Evolutionary conservation across 2,113 vertebrate species (phyloP), one percentile per base, ranked within the genome.

Genomic region (Oncorhynchus tshawytscha): DNA sequence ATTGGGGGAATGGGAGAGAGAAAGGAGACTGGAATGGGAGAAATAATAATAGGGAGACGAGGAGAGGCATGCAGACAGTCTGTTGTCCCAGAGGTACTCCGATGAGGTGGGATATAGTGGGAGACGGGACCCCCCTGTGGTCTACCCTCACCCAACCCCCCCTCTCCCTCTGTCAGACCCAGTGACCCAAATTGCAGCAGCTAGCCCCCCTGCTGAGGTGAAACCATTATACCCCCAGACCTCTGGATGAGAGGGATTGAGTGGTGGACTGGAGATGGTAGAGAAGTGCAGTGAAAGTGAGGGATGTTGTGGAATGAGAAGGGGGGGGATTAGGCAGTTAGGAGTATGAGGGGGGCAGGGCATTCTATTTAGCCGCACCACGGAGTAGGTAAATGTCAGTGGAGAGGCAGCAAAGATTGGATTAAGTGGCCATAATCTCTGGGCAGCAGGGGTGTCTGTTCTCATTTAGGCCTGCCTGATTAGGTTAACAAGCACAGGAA

Each of bases 361-460:
- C 0, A 8, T 54, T 18, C 51, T 54, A 54, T 54, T 64, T 25
- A 66, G 45, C 81, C 73, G 62, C 15, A 67, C 71, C 73, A 77
- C 6, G 66, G 2, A 5, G 24, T 31, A 20, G 67, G 73, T 71
- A 84, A 76, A 71, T 67, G 69, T 85, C 78, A 86, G 74, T 74
- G 73, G 74, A 66, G 60, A 29, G 69, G n/a, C 65, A 68, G 15
- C 24, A 70, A 72, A 60, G 68, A 85, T 78, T 45, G 27, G 78
- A 81, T 80, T 81, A 87, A 80, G 76, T 79, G 67, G 72, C 73
- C 62, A 13, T 73, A 67, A 74, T 60, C 82, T 60, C n/a, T 15
- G 79, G 78, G 71, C 73, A 71, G 51, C 71, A 29, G 66, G 20
- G 18, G 57, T 62, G 73, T 81, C 83, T 83, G 67, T 34, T 16